Conservation (phyloP, 2,113 vertebrate species). For the Leucopsar rothschildi region DNA sequence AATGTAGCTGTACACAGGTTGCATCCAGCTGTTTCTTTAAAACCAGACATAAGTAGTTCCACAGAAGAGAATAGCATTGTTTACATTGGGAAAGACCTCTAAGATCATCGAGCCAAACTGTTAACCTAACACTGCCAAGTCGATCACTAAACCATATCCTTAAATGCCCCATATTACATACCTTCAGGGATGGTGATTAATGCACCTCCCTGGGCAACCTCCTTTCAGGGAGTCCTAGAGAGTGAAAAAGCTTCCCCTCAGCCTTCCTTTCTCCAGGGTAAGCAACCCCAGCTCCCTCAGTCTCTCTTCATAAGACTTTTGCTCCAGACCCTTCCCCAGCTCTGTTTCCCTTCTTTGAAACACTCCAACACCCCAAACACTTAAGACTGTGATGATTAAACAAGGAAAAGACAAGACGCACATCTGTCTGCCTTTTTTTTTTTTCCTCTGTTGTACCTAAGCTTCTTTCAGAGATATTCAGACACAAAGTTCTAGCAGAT, state of each 20-base stretch:
- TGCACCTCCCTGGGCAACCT: background rate
- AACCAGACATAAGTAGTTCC: background rate
- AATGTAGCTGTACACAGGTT: background rate
- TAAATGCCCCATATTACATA: background rate
- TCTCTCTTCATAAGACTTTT: background rate
- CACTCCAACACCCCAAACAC: background rate
- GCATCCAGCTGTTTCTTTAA: background rate
- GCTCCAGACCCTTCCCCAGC: background rate
- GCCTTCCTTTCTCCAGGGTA: background rate
- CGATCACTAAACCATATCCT: background rate
- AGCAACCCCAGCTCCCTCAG: background rate
- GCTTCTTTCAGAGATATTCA: background rate
- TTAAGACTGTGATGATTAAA: background rate
- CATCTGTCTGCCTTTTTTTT: fast-evolving
- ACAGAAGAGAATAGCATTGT: background rate
- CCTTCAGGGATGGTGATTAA: background rate
- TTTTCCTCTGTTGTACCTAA: background rate
- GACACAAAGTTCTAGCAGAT: background rate
- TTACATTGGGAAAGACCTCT: background rate
- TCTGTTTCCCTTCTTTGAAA: background rate
- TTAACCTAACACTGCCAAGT: background rate
- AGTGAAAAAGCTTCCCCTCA: background rate
- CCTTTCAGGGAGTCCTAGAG: background rate
- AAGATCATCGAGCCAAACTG: background rate
- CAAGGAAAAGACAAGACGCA: background rate